Evolutionary conservation across 2,113 vertebrate species (phyloP).

Genomic region (Nesoenas mayeri): DNA sequence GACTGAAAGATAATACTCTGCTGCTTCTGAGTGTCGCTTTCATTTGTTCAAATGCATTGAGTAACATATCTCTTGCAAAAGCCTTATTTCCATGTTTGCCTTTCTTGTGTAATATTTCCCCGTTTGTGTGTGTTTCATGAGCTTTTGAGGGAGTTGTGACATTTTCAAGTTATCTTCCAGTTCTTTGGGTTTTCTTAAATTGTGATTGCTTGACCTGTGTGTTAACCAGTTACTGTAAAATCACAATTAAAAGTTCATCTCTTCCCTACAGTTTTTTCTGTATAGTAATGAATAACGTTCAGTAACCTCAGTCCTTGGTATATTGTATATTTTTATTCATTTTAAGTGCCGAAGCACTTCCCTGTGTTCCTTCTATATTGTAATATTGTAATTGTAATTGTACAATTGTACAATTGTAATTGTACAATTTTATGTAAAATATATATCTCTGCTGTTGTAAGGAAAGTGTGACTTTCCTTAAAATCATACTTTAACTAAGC

Average conservation of each 20-base stretch:
- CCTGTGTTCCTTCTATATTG: too few relatives aligned
- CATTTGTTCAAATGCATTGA: background rate
- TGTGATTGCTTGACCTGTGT: background rate
- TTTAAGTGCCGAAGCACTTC: background rate
- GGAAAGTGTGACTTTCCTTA: background rate
- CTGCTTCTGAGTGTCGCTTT: background rate
- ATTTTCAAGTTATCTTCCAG: conserved; percentile 12
- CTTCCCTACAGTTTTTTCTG: background rate
- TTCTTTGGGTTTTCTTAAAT: background rate
- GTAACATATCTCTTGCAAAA: background rate
- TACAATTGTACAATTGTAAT: too few relatives aligned
- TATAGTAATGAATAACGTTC: background rate
- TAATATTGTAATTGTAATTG: too few relatives aligned
- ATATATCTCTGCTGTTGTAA: background rate
- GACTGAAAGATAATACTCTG: background rate
- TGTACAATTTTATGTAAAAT: background rate
- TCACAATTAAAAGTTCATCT: background rate
- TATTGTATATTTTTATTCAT: background rate
- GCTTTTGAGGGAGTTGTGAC: background rate
- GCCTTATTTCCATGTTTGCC: background rate
- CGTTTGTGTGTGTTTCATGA: background rate
- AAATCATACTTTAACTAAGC: background rate
- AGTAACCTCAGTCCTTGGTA: background rate
- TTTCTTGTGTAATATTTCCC: background rate
- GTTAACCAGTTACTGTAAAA: background rate